phyloP scores from a whole-genome alignment of 2,888 invertebrate species.

The Dryocosmus kuriphilus region DNA sequence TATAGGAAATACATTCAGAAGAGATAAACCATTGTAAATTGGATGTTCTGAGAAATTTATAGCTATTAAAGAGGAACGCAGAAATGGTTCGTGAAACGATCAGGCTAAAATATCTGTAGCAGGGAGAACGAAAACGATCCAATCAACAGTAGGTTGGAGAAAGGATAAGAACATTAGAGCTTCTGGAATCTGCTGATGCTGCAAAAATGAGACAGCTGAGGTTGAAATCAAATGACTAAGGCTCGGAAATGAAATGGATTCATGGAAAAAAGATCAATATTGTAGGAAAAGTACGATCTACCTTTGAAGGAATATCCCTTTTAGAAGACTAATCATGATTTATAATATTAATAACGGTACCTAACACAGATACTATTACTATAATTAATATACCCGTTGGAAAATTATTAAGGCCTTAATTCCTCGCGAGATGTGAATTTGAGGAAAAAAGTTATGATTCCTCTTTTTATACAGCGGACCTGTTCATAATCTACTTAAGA shows the following conservation, averaged over 20 bases:
- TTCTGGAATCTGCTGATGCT: conserved; percentile 18
- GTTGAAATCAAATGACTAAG: conserved; percentile 35
- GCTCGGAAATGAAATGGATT: conserved; percentile 32
- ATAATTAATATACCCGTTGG: too few species aligned
- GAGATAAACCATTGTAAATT: conserved; percentile 14
- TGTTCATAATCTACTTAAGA: too few species aligned
- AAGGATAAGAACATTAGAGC: conserved; percentile 33
- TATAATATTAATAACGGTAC: neutral
- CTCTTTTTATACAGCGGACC: too few species aligned
- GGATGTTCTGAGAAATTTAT: conserved; percentile 5
- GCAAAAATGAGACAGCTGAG: conserved; percentile 32
- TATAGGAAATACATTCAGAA: neutral
- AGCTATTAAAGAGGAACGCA: conserved; percentile 17
- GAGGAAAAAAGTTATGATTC: too few species aligned
- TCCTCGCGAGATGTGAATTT: too few species aligned
- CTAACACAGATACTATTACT: neutral
- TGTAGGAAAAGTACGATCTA: neutral
- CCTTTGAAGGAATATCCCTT: conserved; percentile 20
- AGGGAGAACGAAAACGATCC: conserved; percentile 37
- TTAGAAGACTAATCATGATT: neutral
- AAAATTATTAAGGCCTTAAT: too few species aligned
- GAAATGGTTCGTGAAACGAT: conserved; percentile 18
- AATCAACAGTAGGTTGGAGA: conserved; percentile 36
- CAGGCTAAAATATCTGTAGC: conserved; percentile 6
- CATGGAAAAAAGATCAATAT: conserved; percentile 29